A percentile compares a stretch with the other conserved stretches of the same genome.
phyloP scores from a whole-genome alignment of 1,140 invertebrate species.

The Drosophila bifasciata region DNA sequence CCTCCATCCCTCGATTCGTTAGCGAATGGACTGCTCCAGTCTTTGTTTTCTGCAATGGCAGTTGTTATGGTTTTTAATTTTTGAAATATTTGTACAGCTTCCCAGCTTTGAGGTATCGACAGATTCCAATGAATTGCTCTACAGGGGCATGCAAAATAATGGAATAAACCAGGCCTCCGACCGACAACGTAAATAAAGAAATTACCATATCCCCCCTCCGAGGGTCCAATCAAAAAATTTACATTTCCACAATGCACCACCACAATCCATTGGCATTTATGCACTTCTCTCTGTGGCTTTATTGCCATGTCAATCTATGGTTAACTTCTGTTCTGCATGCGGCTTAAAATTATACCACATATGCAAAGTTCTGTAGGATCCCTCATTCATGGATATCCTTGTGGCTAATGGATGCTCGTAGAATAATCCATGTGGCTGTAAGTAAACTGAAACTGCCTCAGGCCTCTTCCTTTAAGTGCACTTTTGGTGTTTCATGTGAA shows the following conservation, averaged over 20 bases:
- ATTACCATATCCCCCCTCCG: constrained; percentile 16
- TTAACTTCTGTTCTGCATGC: constrained; percentile 2
- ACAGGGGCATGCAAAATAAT: background rate
- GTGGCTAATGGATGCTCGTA: too few species aligned
- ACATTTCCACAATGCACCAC: constrained; percentile 8
- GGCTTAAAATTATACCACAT: constrained; percentile 24
- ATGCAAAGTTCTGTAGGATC: constrained; percentile 1
- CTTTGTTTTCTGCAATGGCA: constrained; percentile 36
- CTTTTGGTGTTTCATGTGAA: constrained; percentile 45
- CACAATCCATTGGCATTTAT: background rate
- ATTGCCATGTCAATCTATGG: constrained; percentile 19
- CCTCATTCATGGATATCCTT: too few species aligned
- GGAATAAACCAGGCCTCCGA: background rate
- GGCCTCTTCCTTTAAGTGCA: constrained; percentile 44
- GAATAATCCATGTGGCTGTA: constrained; percentile 19
- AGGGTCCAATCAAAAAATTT: constrained; percentile 29
- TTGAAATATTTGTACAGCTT: constrained; percentile 27
- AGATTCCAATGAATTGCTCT: constrained; percentile 19
- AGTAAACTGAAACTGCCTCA: constrained; percentile 42
- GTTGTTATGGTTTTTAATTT: constrained; percentile 52
- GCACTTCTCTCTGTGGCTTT: background rate
- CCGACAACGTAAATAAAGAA: constrained; percentile 14
- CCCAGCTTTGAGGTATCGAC: background rate
- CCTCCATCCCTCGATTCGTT: constrained; percentile 24
- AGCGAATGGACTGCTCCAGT: constrained; percentile 22